Percentiles rank a stretch among this genome's conserved stretches.
Evolutionary conservation across 1,140 invertebrate genomes (phyloP).

Genomic region (Eurosta solidaginis): DNA sequence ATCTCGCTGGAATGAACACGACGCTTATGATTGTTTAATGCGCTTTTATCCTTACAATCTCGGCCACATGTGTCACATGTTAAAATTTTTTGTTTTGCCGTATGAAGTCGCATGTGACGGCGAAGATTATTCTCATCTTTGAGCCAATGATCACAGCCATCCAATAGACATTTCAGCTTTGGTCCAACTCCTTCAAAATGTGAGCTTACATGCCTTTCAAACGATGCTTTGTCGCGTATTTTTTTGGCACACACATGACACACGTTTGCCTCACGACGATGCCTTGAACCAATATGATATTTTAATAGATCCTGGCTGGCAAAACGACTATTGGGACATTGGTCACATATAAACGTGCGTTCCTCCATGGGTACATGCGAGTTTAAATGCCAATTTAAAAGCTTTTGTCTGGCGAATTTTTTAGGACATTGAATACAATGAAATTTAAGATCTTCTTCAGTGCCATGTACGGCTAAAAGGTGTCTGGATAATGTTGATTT

Average conservation of each 20-base stretch:
- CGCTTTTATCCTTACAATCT: conserved; percentile 49
- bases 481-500: conserved; percentile 48
- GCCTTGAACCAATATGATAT: conserved; percentile 50
- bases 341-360: conserved; percentile 48
- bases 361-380: conserved; percentile 51
- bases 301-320: conserved; percentile 51
- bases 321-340: conserved; percentile 51
- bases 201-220: conserved; percentile 55
- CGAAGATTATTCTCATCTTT: conserved; percentile 53
- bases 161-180: conserved; percentile 50
- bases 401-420: conserved; percentile 48
- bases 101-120: conserved; percentile 49
- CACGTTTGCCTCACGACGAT: conserved; percentile 49
- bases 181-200: conserved; percentile 53
- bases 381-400: conserved; percentile 49
- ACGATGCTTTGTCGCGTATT: conserved; percentile 52
- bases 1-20: conserved; percentile 52
- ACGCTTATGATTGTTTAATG: conserved; percentile 50
- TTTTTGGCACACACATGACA: conserved; percentile 56
- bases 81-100: conserved; percentile 41
- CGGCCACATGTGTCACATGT: conserved; percentile 50
- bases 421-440: conserved; percentile 53
- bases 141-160: conserved; percentile 53
- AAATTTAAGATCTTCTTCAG: conserved; percentile 50
- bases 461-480: conserved; percentile 49